Percentiles rank a stretch among this genome's conserved stretches.
Conservation (phyloP, 2,888 invertebrate species). For the Dascillus cervinus region DNA sequence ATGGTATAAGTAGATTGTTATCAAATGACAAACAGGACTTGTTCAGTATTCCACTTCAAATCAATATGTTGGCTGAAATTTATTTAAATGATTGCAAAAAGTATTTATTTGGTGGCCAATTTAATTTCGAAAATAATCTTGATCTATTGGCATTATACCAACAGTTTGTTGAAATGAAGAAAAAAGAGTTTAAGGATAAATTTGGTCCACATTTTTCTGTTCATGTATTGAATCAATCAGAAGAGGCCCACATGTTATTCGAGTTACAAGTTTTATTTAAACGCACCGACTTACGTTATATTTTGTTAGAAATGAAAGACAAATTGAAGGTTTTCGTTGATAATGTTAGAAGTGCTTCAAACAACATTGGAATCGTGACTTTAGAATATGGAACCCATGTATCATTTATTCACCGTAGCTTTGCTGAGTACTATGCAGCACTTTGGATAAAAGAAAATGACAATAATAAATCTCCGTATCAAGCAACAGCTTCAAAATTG, state of each 20-base stretch:
- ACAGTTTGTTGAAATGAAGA: conserved; percentile 3
- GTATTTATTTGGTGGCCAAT: conserved; percentile 1
- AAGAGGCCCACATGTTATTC: conserved; percentile 2
- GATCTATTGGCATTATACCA: conserved; percentile 6
- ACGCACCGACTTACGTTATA: conserved; percentile 1
- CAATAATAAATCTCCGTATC: not conserved
- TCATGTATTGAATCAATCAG: conserved; percentile 1
- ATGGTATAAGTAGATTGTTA: not conserved
- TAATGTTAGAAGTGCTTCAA: not conserved
- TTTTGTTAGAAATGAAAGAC: conserved; percentile 1
- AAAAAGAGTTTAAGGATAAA: conserved; percentile 1
- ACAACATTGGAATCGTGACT: conserved; percentile 6
- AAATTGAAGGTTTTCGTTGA: conserved; percentile 2
- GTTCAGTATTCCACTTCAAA: conserved; percentile 4
- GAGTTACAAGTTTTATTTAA: conserved; percentile 4
- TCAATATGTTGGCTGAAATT: conserved; percentile 2
- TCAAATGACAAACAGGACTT: conserved; percentile 1
- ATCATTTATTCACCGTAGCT: conserved; percentile 6
- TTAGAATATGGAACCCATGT: conserved; percentile 1
- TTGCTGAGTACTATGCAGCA: conserved; percentile 6
- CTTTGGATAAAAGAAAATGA: conserved; percentile 4
- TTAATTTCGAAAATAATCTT: conserved; percentile 1
- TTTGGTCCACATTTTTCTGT: conserved; percentile 1
- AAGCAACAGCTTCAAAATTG: not conserved
- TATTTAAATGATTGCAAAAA: conserved; percentile 1